Conservation (phyloP, 1,140 invertebrate genomes). For the Ericerus pela region DNA sequence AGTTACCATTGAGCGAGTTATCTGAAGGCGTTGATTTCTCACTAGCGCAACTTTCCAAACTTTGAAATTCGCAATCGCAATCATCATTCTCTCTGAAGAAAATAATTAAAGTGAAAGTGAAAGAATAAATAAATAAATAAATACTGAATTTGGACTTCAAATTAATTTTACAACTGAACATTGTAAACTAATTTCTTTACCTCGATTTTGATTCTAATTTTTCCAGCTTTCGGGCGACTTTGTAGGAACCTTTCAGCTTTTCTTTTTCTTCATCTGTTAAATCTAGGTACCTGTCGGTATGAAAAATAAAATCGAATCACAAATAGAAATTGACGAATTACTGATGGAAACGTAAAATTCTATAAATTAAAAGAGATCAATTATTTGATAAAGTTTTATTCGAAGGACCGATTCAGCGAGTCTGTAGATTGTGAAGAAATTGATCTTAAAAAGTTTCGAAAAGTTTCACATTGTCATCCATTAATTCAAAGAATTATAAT, state of each 20-base stretch:
- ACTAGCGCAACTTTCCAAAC: constrained; percentile 52
- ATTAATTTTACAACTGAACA: constrained; percentile 32
- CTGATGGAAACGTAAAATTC: background rate
- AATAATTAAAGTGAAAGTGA: background rate
- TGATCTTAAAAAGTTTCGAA: too few species aligned
- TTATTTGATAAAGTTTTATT: background rate
- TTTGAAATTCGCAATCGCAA: constrained; percentile 54
- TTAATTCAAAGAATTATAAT: too few species aligned
- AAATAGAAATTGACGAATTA: background rate
- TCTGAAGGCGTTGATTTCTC: constrained; percentile 39
- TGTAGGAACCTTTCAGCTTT: constrained; percentile 77
- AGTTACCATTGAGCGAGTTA: constrained; percentile 40
- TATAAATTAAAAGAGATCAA: background rate
- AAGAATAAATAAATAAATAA: background rate
- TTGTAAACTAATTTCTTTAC: constrained; percentile 25
- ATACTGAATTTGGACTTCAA: constrained; percentile 35
- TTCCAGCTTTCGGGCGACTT: constrained; percentile 83
- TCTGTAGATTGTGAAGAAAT: too few species aligned
- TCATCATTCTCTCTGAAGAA: constrained; percentile 38
- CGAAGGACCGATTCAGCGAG: background rate
- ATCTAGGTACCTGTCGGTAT: constrained; percentile 54
- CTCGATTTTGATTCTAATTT: constrained; percentile 65
- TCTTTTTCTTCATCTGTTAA: constrained; percentile 87
- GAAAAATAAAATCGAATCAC: constrained; percentile 13
- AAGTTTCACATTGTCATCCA: too few species aligned